Evolutionary conservation across 2,797 vertebrate species (phyloP).

Genomic region (Pseudochirops corinnae): DNA sequence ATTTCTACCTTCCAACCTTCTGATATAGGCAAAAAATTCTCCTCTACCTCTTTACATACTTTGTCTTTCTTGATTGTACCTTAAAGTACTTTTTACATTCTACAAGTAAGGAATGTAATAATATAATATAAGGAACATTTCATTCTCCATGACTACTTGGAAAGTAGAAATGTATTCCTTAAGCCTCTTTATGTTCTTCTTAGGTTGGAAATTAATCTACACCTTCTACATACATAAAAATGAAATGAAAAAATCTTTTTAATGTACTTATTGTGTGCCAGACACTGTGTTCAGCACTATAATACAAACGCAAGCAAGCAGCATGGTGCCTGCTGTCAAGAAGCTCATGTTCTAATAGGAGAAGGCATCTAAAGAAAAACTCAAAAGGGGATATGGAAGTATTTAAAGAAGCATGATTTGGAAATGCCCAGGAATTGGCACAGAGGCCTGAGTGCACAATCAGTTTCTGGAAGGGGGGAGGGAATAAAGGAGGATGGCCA

Average conservation of each 20-base stretch:
- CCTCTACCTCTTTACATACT: background rate
- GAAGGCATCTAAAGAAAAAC: background rate
- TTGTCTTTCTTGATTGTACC: background rate
- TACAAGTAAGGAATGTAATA: background rate
- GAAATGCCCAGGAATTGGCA: background rate
- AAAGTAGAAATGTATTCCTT: background rate
- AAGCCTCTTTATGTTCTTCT: background rate
- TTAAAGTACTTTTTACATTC: background rate
- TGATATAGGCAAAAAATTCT: background rate
- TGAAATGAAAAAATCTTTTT: background rate
- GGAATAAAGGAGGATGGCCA: background rate
- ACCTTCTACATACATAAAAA: background rate
- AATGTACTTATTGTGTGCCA: background rate
- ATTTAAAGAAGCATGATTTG: background rate
- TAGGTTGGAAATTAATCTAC: background rate
- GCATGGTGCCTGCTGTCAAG: background rate
- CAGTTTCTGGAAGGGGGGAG: no score
- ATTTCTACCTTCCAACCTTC: background rate
- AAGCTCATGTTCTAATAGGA: background rate
- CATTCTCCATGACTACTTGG: background rate
- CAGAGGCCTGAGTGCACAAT: background rate
- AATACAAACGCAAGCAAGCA: background rate
- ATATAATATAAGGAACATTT: background rate
- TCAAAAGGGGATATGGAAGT: background rate
- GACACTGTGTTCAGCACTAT: background rate